Percentiles rank a stretch among this genome's conserved stretches.
phyloP scores from a whole-genome alignment of 2,888 invertebrate species.

The Athetis lepigone region DNA sequence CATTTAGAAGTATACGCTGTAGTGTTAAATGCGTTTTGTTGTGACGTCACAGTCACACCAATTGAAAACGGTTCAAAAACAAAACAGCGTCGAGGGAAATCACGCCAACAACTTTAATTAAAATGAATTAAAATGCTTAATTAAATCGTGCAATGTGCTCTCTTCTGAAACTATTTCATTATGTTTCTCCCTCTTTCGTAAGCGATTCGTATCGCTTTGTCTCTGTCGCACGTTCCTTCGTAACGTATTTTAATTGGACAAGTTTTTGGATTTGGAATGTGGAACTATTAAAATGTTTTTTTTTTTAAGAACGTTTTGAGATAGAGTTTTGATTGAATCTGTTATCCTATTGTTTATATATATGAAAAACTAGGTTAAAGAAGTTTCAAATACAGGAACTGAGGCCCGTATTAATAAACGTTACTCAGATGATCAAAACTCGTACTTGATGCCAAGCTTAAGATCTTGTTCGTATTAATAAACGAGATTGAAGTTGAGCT shows the following conservation, averaged over 20 bases:
- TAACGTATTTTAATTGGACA: conserved; percentile 41
- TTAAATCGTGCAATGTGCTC: conserved; percentile 64
- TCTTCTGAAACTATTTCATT: conserved; percentile 60
- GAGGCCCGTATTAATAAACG: too few species aligned
- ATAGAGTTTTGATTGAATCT: neutral
- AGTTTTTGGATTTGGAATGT: conserved; percentile 42
- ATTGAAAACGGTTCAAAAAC: conserved; percentile 19
- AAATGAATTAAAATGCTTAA: conserved; percentile 78
- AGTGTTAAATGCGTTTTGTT: too few species aligned
- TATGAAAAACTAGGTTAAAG: too few species aligned
- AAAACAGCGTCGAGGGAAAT: conserved; percentile 56
- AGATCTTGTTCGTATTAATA: too few species aligned
- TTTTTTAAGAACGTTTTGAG: neutral
- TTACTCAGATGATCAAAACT: too few species aligned
- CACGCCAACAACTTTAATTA: conserved; percentile 55
- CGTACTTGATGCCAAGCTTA: too few species aligned
- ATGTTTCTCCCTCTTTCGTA: conserved; percentile 20
- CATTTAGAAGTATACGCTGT: too few species aligned
- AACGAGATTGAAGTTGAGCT: too few species aligned
- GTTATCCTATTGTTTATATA: neutral
- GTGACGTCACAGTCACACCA: neutral
- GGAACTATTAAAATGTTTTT: conserved; percentile 1
- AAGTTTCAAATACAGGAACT: too few species aligned
- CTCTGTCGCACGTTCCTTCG: conserved; percentile 28
- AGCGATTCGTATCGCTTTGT: conserved; percentile 10